Base-by-base conservation (phyloP, 2,888 invertebrate species). In the Brachyptera putata region DNA sequence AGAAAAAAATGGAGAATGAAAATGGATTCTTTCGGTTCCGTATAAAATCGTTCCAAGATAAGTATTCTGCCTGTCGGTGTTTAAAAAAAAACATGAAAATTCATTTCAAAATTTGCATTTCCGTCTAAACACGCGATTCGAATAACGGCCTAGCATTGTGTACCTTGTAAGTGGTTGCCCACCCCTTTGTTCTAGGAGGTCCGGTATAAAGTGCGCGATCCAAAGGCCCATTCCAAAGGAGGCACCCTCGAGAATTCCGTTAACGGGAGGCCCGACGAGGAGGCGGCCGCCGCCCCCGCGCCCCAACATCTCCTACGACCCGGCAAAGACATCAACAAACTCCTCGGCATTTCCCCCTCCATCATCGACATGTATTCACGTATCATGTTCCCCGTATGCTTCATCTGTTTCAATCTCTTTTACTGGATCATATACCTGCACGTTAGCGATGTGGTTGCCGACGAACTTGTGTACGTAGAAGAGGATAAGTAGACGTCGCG, bases 361-460 rank as follows among this genome's bases (percentile, higher is more conserved):
- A 96, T 95, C 79, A 98, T 98, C 78, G 98, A 98, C 85, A 97
- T 97, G 80, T 97, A 97, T 77, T 96, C 97, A 65, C 87, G 98
- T 73, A 94, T 97, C 77, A 89, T 96, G 72, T 99, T 99, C 77
- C 98, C 98, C 58, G 92, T 96, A 71, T 93, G 96, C 80, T 98
- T 98, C 83, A 91, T 97, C 67, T 91, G 96, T 79, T 98, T 98
- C 84, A 98, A 98, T 80, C 85, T 95, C 70, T 94, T 95, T 94
- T 95, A 95, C 80, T 95, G 95, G 95, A 94, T 95, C 77, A 94
- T 95, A 74, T 95, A 95, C 76, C 83, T 95, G 70, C 94, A 95
- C 83, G 94, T 95, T 76, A 93, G 93, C 74, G 94, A 95, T 81
- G 93, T 93, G 73, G 91, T 94, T 71, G 92, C 92, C 77, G 93